Evolutionary conservation across 2,113 vertebrate genomes (phyloP).

Genomic region (Nestor notabilis): DNA sequence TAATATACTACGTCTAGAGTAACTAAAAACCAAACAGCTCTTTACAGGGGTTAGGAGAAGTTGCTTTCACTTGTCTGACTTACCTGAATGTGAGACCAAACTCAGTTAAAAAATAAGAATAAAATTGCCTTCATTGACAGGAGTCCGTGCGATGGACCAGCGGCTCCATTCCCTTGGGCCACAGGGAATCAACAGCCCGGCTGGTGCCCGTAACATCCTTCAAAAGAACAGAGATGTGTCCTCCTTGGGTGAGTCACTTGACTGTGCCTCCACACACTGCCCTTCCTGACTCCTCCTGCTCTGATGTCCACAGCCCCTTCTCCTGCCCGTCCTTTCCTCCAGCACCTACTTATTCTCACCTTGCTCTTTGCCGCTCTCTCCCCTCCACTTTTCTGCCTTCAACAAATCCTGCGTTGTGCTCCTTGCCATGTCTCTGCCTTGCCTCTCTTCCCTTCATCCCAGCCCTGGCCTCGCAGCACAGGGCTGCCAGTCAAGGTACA

Average conservation of each 20-base stretch:
- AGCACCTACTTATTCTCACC: neutral
- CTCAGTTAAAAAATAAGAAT: conserved; percentile 4
- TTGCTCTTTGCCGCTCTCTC: neutral
- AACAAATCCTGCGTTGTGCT: neutral
- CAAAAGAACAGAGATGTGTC: neutral
- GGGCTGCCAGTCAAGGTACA: neutral
- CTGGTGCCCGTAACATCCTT: neutral
- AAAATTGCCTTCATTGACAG: neutral
- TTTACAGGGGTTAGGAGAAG: conserved; percentile 48
- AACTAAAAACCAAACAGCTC: conserved; percentile 41
- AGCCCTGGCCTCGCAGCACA: neutral
- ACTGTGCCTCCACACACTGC: neutral
- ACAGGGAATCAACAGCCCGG: neutral
- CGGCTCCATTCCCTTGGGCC: neutral
- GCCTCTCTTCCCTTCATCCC: neutral
- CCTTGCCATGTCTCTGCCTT: neutral
- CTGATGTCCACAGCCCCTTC: neutral
- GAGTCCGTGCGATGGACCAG: neutral
- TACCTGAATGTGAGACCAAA: conserved; percentile 55
- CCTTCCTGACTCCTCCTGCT: neutral
- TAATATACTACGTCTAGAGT: conserved; percentile 18
- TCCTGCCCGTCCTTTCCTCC: neutral
- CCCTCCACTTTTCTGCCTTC: neutral
- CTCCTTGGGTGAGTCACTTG: neutral
- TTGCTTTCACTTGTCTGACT: conserved; percentile 26